phyloP scores from a whole-genome alignment of 2,888 invertebrate species.

The Brachyptera putata region DNA sequence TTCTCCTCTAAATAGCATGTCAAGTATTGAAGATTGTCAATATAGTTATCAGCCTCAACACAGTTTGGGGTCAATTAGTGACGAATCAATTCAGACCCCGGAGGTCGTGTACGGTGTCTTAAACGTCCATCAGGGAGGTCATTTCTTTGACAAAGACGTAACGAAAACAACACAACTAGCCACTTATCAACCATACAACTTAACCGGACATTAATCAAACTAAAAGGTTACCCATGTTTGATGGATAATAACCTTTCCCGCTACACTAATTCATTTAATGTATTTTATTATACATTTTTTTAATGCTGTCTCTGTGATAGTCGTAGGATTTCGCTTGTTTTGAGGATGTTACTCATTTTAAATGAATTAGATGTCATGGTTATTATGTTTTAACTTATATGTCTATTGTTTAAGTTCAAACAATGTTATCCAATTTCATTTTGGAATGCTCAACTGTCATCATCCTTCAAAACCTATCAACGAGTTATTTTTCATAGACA shows the following conservation, averaged over 20 bases:
- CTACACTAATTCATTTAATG: conserved; percentile 11
- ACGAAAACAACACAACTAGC: conserved; percentile 12
- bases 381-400: background rate
- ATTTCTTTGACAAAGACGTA: conserved; percentile 1
- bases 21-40: too few relatives aligned
- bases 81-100: conserved; percentile 1
- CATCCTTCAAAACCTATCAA: conserved; percentile 5
- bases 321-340: background rate
- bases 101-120: conserved; percentile 10
- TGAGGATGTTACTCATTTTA: conserved; percentile 11
- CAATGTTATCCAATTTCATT: background rate
- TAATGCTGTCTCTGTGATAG: conserved; percentile 2
- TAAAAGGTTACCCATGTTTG: conserved; percentile 25
- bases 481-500: background rate
- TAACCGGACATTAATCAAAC: conserved; percentile 20
- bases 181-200: conserved; percentile 22
- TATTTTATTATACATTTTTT: conserved; percentile 10
- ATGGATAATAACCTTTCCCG: conserved; percentile 5
- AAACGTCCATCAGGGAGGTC: conserved; percentile 6
- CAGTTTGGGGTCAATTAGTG: too few relatives aligned
- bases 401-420: background rate
- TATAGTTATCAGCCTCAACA: too few relatives aligned
- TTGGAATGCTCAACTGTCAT: background rate
- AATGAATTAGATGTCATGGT: background rate
- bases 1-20: too few relatives aligned